Percentiles rank a stretch among this genome's conserved stretches.
phyloP scores from a whole-genome alignment of 2,888 invertebrate species.

The Chrysotoxum bicinctum region DNA sequence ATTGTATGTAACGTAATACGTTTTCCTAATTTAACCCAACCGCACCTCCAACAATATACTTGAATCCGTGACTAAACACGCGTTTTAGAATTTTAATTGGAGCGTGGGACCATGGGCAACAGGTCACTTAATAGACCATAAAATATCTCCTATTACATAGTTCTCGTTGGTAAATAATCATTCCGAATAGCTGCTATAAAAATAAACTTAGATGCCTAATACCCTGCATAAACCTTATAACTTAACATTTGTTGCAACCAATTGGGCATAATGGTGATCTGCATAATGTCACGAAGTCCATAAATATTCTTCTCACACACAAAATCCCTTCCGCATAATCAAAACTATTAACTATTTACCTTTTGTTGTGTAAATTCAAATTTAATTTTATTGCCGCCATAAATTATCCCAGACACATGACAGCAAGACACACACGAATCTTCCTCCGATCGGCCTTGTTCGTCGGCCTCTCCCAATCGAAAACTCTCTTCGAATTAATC shows the following conservation, averaged over 20 bases:
- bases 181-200: constrained; percentile 16
- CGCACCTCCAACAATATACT: neutral
- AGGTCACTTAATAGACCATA: constrained; percentile 42
- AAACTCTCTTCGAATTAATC: constrained; percentile 48
- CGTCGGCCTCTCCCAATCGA: constrained; percentile 26
- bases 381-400: constrained; percentile 64
- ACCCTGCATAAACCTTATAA: constrained; percentile 36
- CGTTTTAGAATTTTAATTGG: constrained; percentile 18
- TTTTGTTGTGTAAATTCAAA: constrained; percentile 59
- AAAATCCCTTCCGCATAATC: neutral
- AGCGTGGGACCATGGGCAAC: constrained; percentile 23
- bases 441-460: constrained; percentile 24
- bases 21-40: neutral
- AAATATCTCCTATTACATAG: constrained; percentile 42
- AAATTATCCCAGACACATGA: constrained; percentile 54
- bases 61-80: constrained; percentile 1
- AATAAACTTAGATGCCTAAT: constrained; percentile 6
- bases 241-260: constrained; percentile 49
- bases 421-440: constrained; percentile 29
- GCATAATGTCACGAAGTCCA: constrained; percentile 26
- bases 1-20: neutral
- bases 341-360: constrained; percentile 29
- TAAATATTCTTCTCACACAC: constrained; percentile 27
- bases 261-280: constrained; percentile 39
- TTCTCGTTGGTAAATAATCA: neutral